phyloP scores from a whole-genome alignment of 2,888 invertebrate species.

The Phyllotreta cruciferae region DNA sequence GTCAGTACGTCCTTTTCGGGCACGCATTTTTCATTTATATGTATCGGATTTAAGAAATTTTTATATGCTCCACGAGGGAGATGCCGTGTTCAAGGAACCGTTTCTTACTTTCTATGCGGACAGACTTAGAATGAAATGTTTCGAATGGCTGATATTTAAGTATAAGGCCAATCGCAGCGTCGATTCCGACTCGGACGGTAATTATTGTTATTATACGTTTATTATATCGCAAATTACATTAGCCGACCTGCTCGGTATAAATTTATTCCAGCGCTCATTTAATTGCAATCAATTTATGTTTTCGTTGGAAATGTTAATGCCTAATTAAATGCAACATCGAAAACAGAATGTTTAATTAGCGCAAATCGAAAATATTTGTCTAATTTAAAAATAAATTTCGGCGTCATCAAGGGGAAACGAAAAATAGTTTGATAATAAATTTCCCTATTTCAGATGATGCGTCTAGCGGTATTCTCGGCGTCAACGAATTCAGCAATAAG shows the following conservation, averaged over 20 bases:
- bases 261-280: too few relatives aligned
- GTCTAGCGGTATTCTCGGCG: conserved; percentile 75
- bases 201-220: conserved; percentile 15
- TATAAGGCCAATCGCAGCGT: conserved; percentile 9
- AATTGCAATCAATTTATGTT: too few relatives aligned
- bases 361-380: too few relatives aligned
- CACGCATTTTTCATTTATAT: too few relatives aligned
- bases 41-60: not conserved
- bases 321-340: too few relatives aligned
- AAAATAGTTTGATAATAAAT: too few relatives aligned
- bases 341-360: too few relatives aligned
- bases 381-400: too few relatives aligned
- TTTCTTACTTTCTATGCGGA: not conserved
- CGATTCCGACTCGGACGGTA: conserved; percentile 7
- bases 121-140: conserved; percentile 9
- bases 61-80: not conserved
- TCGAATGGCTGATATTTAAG: conserved; percentile 13
- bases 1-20: not conserved
- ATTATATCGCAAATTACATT: too few relatives aligned
- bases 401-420: too few relatives aligned
- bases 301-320: too few relatives aligned
- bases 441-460: conserved; percentile 73
- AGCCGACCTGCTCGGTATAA: too few relatives aligned
- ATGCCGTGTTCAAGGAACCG: not conserved
- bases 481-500: conserved; percentile 79